Evolutionary conservation across 2,888 invertebrate genomes (phyloP), one percentile per base, ranked within the genome.

Genomic region (Cyclophora punctaria): DNA sequence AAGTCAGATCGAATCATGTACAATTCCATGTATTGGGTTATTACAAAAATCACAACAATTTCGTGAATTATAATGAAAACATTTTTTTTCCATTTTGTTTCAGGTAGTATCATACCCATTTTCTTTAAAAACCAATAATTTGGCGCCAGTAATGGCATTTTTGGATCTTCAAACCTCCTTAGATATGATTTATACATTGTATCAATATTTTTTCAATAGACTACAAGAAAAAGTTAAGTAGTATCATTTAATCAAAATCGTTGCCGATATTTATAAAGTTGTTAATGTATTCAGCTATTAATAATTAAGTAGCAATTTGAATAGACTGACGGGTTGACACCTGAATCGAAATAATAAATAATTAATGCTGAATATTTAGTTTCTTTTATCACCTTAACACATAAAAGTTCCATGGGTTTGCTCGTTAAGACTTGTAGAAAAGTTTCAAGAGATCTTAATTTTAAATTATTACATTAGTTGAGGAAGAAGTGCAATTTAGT

Each of bases 1-100:
- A 83, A 58, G 52, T 86, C 64, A 0, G 80, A 77, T 60, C 74
- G 70, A 49, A 83, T 75, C 0, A 75, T 67, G 46, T 77, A 83
- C 2, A 83, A 61, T 52, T 86, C 87, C 50, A 80, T 66, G 48
- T 73, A 83, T 50, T 86, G 79, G 0, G 83, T 71, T 3, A 78
- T 0, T 3, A 86, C 82, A 51, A 85, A 86, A 40, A 75, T 48
- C 2, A 73, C 59, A 2, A 69, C 78, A 33, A 72, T 62, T 44
- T 71, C 71, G 46, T 83, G 80, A 5, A 81, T 7, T 4, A 75
- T 51, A 2, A 83, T 66, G 37, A 68, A 75, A 1, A 60, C 49
- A 5, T 62, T 44, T 62, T 63, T 77, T 34, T 45, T 48, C 0
- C 69, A 41, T 42, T 52, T 60, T 7, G 66, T 75, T 51, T 75